Evolutionary conservation across 1,140 invertebrate species (phyloP).

Genomic region (Planococcus citri): DNA sequence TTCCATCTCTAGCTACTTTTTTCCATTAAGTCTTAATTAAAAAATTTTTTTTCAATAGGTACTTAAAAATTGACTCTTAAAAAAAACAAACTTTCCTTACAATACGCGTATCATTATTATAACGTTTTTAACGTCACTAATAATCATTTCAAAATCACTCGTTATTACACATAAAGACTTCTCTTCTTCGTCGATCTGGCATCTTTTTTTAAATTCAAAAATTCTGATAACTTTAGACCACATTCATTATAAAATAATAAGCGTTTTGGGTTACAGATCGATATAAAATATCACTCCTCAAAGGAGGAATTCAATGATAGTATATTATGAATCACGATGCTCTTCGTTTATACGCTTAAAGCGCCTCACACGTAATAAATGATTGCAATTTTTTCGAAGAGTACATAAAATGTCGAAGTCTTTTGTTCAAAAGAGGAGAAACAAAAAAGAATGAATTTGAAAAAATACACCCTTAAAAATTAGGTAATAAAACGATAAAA

Average conservation of each 20-base stretch:
- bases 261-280: not conserved
- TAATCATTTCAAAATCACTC: not conserved
- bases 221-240: not conserved
- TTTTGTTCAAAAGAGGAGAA: not conserved
- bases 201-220: too few relatives aligned
- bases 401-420: not conserved
- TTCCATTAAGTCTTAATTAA: not conserved
- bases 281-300: constrained; percentile 16
- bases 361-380: too few relatives aligned
- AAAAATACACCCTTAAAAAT: not conserved
- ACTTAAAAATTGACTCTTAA: not conserved
- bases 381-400: not conserved
- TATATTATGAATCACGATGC: too few relatives aligned
- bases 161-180: not conserved
- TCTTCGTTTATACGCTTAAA: too few relatives aligned
- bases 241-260: not conserved
- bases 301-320: constrained; percentile 1
- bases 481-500: not conserved
- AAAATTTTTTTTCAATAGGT: not conserved
- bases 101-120: not conserved
- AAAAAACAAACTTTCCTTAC: not conserved
- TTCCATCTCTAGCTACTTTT: not conserved
- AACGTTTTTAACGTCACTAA: not conserved
- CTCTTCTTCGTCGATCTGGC: not conserved
- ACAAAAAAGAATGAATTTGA: too few relatives aligned